Conservation (phyloP, 2,113 vertebrate species). For the Varanus komodoensis region DNA sequence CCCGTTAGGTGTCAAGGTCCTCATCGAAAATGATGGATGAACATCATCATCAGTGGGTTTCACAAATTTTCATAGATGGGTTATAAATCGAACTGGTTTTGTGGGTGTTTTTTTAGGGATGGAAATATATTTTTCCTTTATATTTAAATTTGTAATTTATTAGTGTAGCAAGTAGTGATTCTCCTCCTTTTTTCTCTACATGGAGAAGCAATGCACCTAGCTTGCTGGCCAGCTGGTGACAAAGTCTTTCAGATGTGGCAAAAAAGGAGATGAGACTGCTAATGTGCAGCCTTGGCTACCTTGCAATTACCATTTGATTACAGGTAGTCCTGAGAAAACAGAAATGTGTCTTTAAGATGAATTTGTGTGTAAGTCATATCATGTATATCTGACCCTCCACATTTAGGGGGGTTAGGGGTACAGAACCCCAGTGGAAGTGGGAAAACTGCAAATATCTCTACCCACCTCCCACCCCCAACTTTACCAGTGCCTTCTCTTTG, state of each 20-base stretch:
- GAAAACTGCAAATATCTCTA: no score
- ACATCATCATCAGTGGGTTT: neutral
- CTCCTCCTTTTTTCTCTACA: neutral
- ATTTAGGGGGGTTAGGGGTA: no score
- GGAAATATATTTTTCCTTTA: neutral
- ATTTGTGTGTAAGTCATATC: no score
- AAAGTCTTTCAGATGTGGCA: neutral
- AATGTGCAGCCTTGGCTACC: neutral
- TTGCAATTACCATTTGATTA: neutral
- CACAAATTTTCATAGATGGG: neutral
- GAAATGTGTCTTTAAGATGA: no score
- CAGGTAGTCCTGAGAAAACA: no score
- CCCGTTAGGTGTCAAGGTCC: no score
- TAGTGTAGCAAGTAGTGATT: neutral
- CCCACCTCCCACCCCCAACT: no score
- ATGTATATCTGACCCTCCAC: no score
- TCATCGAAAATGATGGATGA: no score
- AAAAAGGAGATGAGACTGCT: neutral
- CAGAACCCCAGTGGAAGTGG: no score
- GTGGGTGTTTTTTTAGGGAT: no score
- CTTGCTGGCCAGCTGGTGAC: neutral
- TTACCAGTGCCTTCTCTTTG: no score
- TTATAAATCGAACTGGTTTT: neutral
- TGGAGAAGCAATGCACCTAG: neutral
- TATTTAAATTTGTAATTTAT: neutral